phyloP scores from a whole-genome alignment of 2,888 invertebrate species.

The Thereva unica region DNA sequence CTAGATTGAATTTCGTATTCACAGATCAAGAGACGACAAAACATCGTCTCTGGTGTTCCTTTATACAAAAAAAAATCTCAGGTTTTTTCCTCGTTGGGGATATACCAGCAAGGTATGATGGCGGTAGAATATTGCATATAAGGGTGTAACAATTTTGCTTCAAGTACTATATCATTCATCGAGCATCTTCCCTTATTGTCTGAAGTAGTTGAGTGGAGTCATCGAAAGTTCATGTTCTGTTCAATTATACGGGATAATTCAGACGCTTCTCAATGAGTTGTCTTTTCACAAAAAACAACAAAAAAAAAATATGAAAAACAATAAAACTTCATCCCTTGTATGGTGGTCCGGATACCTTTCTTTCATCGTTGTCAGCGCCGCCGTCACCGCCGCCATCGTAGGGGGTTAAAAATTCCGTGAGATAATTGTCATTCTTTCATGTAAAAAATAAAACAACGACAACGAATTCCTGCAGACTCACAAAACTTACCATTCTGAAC shows the following conservation, averaged over 20 bases:
- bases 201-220: conserved; percentile 13
- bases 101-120: conserved; percentile 1
- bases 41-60: too few species aligned
- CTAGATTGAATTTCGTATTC: too few species aligned
- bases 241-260: conserved; percentile 42
- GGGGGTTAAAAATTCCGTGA: too few species aligned
- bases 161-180: too few species aligned
- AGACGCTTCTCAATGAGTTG: conserved; percentile 35
- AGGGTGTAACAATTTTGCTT: conserved; percentile 13
- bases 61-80: not conserved
- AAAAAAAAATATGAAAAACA: conserved; percentile 3
- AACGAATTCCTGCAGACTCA: too few species aligned
- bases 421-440: too few species aligned
- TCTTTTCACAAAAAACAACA: not conserved
- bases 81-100: not conserved
- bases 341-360: conserved; percentile 1
- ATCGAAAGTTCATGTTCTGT: conserved; percentile 35
- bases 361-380: too few species aligned
- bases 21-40: too few species aligned
- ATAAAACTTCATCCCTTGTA: conserved; percentile 26
- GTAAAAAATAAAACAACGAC: too few species aligned
- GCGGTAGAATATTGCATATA: conserved; percentile 7
- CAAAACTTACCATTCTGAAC: too few species aligned
- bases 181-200: conserved; percentile 13
- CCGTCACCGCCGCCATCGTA: too few species aligned